phyloP scores from a whole-genome alignment of 2,797 vertebrate species.

The Natrix natrix region DNA sequence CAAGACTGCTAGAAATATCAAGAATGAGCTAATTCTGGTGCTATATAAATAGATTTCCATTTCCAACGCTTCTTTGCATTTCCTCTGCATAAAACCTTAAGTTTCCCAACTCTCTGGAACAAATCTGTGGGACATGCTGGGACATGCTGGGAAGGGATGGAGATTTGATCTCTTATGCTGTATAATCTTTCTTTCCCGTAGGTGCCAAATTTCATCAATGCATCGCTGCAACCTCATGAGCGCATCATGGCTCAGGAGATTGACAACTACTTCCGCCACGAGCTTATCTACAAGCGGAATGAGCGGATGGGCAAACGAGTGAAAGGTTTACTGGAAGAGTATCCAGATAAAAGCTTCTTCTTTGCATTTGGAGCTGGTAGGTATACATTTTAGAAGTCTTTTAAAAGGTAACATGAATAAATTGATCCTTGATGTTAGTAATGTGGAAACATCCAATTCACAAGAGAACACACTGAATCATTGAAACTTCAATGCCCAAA shows the following conservation, averaged over 20 bases:
- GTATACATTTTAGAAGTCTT: constrained; percentile 44
- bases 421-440: neutral
- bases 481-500: neutral
- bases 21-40: neutral
- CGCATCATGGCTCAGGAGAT: constrained; percentile 85
- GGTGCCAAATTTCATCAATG: constrained; percentile 87
- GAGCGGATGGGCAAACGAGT: constrained; percentile 84
- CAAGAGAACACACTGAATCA: neutral
- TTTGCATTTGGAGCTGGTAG: constrained; percentile 90
- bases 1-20: neutral
- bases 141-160: neutral
- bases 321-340: constrained; percentile 80
- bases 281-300: constrained; percentile 89
- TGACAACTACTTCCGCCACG: constrained; percentile 84
- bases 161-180: neutral
- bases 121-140: neutral
- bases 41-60: neutral
- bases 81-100: neutral
- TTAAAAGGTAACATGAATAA: neutral
- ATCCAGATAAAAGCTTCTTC: constrained; percentile 88
- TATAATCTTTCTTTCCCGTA: constrained; percentile 41
- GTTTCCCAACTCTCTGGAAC: neutral
- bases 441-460: neutral
- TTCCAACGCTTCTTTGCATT: neutral
- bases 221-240: constrained; percentile 80